A percentile compares a stretch with the other conserved stretches of the same genome.
Conservation (phyloP, 2,888 invertebrate species). For the Parochlus steinenii region DNA sequence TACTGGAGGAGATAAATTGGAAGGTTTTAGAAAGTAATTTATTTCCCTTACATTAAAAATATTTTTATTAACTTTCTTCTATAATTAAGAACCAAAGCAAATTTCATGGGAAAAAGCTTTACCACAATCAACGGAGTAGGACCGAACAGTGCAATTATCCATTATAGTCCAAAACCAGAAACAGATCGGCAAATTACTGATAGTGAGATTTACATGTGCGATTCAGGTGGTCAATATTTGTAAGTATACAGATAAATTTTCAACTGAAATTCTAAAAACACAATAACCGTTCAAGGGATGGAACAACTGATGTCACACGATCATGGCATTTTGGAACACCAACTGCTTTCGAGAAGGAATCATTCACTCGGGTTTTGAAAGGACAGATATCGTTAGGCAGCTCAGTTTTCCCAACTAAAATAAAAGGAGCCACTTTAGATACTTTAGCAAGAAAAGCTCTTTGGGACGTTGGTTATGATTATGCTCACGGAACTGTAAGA, state of each 20-base stretch:
- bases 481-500: slow-evolving; percentile 83
- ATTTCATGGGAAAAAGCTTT: slow-evolving; percentile 75
- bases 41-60: no score
- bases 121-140: slow-evolving; percentile 86
- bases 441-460: slow-evolving; percentile 57
- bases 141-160: slow-evolving; percentile 83
- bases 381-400: slow-evolving; percentile 62
- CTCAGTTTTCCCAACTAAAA: slow-evolving; percentile 53
- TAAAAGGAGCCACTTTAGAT: slow-evolving; percentile 41
- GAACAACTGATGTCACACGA: slow-evolving; percentile 83
- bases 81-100: slow-evolving; percentile 47
- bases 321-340: slow-evolving; percentile 70
- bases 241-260: no score
- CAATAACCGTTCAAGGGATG: no score
- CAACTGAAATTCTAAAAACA: no score
- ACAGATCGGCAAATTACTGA: slow-evolving; percentile 47
- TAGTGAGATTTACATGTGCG: slow-evolving; percentile 73
- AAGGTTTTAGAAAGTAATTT: slow-evolving; percentile 53
- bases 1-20: slow-evolving; percentile 53
- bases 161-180: slow-evolving; percentile 55
- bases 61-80: no score
- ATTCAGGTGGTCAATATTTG: slow-evolving; percentile 72
- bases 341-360: slow-evolving; percentile 49
- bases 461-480: slow-evolving; percentile 77
- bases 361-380: slow-evolving; percentile 75